Evolutionary conservation across 2,888 invertebrate species (phyloP).

Genomic region (Dascillus cervinus): DNA sequence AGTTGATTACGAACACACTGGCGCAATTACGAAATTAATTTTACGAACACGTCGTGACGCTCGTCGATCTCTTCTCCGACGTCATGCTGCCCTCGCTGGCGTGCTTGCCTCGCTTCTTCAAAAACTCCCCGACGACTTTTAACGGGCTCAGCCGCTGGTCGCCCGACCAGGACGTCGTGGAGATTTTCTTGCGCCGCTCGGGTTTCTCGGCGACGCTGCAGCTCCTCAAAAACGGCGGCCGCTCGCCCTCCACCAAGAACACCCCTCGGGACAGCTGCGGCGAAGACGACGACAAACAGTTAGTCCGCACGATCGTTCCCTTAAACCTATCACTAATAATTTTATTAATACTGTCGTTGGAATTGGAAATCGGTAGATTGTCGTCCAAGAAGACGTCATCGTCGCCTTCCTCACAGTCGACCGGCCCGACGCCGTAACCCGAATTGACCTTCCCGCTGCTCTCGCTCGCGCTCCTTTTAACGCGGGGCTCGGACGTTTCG

Average conservation of each 20-base stretch:
- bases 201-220: constrained; percentile 5
- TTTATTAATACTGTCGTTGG: constrained; percentile 11
- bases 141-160: constrained; percentile 40
- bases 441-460: constrained; percentile 13
- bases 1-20: too few relatives aligned
- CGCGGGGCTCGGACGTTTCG: constrained; percentile 15
- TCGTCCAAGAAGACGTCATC: constrained; percentile 33
- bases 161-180: constrained; percentile 6
- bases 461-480: constrained; percentile 5
- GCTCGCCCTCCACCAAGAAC: constrained; percentile 30
- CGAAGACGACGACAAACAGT: constrained; percentile 29
- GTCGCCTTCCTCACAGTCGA: constrained; percentile 23
- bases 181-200: constrained; percentile 1
- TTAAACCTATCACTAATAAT: constrained; percentile 11
- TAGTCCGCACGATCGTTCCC: constrained; percentile 13
- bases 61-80: too few relatives aligned
- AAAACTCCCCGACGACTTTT: constrained; percentile 41
- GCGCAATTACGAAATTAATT: too few relatives aligned
- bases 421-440: constrained; percentile 11
- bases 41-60: too few relatives aligned
- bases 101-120: too few relatives aligned
- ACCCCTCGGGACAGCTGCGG: constrained; percentile 33
- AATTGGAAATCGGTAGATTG: constrained; percentile 17
- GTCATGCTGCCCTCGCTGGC: too few relatives aligned
- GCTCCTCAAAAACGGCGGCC: constrained; percentile 6